These are phyloP conservation scores for Peromyscus leucopus DNA, from an alignment of 2,113 vertebrate genomes.

Conservation along the genomic window DNA sequence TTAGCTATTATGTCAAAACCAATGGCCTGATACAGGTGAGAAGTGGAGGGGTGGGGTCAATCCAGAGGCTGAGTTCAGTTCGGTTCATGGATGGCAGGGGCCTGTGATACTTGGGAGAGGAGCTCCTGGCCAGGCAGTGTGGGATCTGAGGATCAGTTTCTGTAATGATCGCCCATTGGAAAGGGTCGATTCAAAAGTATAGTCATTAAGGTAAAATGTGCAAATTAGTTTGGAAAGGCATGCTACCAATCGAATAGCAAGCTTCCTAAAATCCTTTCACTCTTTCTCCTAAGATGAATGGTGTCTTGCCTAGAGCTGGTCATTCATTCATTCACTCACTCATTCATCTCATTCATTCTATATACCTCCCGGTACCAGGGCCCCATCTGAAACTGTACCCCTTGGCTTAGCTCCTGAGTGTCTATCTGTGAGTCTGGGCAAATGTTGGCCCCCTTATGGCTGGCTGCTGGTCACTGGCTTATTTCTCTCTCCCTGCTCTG, in stretches of 20 bases:
- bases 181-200: constrained; percentile 37
- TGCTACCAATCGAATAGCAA: not conserved
- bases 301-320: not conserved
- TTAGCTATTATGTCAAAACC: not conserved
- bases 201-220: not conserved
- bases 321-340: not conserved
- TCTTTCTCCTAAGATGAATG: not conserved
- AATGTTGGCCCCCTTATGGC: not conserved
- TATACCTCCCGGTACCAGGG: not conserved
- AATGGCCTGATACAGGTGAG: not conserved
- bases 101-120: not conserved
- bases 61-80: not conserved
- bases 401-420: not conserved
- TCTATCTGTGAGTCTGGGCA: not conserved
- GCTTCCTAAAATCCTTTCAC: not conserved
- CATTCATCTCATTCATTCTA: not conserved
- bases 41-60: not conserved
- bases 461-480: not conserved
- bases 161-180: not conserved
- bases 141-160: not conserved
- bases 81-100: not conserved
- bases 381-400: too few species aligned
- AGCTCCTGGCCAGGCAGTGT: not conserved
- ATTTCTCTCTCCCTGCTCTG: not conserved
- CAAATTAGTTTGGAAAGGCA: constrained; percentile 33